phyloP scores from a whole-genome alignment of 2,113 vertebrate genomes.

The Suncus etruscus region DNA sequence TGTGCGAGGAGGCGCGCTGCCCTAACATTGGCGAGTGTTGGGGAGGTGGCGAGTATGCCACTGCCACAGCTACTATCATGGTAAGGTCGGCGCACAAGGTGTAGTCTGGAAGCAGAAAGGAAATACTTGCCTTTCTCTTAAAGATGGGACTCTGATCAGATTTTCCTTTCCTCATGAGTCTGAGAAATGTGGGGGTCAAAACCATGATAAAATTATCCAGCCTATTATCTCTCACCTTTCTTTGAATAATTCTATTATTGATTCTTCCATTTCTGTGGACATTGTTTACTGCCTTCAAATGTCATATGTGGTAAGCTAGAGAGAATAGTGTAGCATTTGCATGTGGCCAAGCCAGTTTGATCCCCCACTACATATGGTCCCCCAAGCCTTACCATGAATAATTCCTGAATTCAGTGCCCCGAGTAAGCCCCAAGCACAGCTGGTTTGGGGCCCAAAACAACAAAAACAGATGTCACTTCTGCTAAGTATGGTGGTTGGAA shows the following conservation, averaged over 20 bases:
- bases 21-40: constrained; percentile 99
- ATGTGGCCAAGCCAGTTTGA: no score
- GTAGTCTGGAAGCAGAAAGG: neutral
- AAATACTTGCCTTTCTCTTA: neutral
- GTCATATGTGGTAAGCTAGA: no score
- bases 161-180: neutral
- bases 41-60: constrained; percentile 96
- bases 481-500: constrained; percentile 5
- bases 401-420: no score
- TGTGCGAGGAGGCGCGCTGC: constrained; percentile 98
- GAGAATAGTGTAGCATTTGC: no score
- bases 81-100: constrained; percentile 83
- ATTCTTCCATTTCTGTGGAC: constrained; percentile 19
- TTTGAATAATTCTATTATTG: neutral
- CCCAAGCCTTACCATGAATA: no score
- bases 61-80: constrained; percentile 99
- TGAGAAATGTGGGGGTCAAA: neutral
- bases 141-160: neutral
- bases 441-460: no score
- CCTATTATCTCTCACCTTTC: neutral
- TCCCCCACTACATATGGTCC: no score
- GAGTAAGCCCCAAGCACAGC: no score
- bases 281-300: neutral
- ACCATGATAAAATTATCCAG: neutral
- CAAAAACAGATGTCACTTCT: neutral